Evolutionary conservation across 2,113 vertebrate genomes (phyloP).

Genomic region (Eolophus roseicapilla): DNA sequence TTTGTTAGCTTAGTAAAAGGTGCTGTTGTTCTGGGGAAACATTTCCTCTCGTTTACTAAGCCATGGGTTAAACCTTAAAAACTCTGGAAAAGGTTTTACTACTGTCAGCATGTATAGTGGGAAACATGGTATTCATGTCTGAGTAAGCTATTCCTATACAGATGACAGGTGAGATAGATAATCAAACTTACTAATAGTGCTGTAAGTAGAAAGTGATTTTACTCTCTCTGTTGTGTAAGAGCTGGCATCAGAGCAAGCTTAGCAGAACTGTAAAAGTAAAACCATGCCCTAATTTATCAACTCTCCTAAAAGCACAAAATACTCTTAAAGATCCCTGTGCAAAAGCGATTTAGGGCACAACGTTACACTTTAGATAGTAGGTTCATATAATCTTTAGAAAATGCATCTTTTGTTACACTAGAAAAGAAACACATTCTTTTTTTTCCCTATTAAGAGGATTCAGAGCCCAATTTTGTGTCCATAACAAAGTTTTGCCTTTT

Average conservation of each 20-base stretch:
- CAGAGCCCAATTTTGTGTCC: background rate
- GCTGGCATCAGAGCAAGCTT: background rate
- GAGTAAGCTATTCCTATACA: background rate
- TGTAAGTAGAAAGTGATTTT: background rate
- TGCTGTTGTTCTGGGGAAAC: background rate
- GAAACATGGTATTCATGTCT: accelerated
- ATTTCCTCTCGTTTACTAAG: background rate
- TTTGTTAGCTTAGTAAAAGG: background rate
- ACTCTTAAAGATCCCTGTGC: background rate
- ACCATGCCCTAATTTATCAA: background rate
- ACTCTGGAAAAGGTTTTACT: background rate
- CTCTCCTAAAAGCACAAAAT: background rate
- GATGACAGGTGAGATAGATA: background rate
- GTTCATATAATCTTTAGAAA: background rate
- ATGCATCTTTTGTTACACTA: accelerated
- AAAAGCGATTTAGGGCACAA: background rate
- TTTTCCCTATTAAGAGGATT: accelerated
- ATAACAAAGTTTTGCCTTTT: slow-evolving; percentile 8
- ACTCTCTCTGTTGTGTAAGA: background rate
- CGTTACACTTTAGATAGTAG: background rate
- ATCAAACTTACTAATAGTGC: background rate
- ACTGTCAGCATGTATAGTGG: background rate
- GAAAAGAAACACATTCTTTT: background rate
- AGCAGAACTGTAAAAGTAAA: background rate
- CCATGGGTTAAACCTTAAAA: background rate